Evolutionary conservation across 1,140 invertebrate genomes (phyloP).

Genomic region (Whitmania pigra): DNA sequence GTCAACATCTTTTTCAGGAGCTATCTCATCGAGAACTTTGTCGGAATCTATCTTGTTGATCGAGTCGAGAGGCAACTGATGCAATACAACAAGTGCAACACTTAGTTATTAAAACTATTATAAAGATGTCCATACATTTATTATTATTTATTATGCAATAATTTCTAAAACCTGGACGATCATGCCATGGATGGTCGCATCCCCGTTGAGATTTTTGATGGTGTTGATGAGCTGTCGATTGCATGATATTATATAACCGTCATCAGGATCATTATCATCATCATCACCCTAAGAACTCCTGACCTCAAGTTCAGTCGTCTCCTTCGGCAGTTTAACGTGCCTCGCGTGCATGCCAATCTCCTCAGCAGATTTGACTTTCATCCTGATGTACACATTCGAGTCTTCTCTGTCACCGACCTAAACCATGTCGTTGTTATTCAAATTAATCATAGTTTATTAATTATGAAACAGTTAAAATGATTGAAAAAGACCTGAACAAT

Average conservation of each 20-base stretch:
- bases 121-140: neutral
- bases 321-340: slow-evolving; percentile 66
- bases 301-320: slow-evolving; percentile 71
- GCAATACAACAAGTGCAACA: neutral
- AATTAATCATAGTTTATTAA: neutral
- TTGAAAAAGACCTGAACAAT: slow-evolving; percentile 42
- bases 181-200: slow-evolving; percentile 77
- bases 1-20: slow-evolving; percentile 82
- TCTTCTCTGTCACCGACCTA: slow-evolving; percentile 82
- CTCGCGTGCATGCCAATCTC: slow-evolving; percentile 76
- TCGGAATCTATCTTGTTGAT: slow-evolving; percentile 69
- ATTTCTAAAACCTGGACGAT: slow-evolving; percentile 61
- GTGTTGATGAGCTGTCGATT: slow-evolving; percentile 50
- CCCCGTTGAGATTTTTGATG: slow-evolving; percentile 66
- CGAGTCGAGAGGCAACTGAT: slow-evolving; percentile 72
- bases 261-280: no score
- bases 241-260: no score
- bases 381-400: slow-evolving; percentile 97
- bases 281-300: no score
- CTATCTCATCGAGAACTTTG: slow-evolving; percentile 70
- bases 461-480: slow-evolving; percentile 47
- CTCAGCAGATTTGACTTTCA: slow-evolving; percentile 82
- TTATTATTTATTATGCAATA: neutral
- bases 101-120: neutral
- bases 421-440: neutral